Evolutionary conservation across 2,113 vertebrate genomes (phyloP).

Genomic region (Origma solitaria): DNA sequence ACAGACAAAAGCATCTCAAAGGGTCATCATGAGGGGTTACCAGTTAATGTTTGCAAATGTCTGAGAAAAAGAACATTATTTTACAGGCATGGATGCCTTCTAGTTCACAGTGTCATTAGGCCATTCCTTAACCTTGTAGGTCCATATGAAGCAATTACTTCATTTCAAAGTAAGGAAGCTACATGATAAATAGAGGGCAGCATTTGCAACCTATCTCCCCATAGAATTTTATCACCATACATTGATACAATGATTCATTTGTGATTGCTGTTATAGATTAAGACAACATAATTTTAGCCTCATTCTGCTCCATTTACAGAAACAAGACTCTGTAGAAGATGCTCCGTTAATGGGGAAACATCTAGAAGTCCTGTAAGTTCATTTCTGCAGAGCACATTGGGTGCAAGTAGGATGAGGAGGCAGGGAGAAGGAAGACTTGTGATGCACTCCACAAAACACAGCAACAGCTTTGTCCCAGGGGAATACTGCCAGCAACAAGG

Average conservation of each 20-base stretch:
- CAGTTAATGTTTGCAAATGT: background rate
- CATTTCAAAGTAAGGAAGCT: background rate
- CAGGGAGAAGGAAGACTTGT: background rate
- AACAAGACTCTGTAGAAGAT: background rate
- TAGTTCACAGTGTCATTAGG: background rate
- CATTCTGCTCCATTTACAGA: background rate
- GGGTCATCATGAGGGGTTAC: background rate
- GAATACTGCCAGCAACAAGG: background rate
- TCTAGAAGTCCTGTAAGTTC: fast-evolving
- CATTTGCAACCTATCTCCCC: background rate
- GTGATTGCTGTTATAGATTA: background rate
- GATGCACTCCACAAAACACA: background rate
- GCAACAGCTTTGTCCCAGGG: background rate
- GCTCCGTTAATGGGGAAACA: background rate
- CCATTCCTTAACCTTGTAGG: background rate
- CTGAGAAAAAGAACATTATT: background rate
- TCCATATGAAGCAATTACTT: background rate
- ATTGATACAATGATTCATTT: background rate
- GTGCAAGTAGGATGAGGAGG: background rate
- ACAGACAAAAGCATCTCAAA: background rate
- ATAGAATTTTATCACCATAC: background rate
- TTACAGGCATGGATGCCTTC: background rate
- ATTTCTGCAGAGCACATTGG: background rate
- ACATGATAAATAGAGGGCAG: background rate
- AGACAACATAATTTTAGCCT: background rate